A percentile compares a stretch with the other conserved stretches of the same genome.
Conservation (phyloP, 2,113 vertebrate species). For the Parotia lawesii region DNA sequence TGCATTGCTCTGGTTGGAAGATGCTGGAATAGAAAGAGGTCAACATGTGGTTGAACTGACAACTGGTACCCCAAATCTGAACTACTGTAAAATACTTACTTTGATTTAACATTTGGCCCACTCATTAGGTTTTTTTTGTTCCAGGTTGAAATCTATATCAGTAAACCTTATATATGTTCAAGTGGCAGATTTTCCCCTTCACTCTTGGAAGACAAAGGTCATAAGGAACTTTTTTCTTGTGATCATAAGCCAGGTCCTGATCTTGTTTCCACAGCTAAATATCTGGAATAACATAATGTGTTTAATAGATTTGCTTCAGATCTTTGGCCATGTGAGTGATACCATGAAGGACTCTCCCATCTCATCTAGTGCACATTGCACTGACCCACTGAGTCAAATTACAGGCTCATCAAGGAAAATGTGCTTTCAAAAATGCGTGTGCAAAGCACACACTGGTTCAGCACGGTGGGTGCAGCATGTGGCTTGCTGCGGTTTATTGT, state of each 20-base stretch:
- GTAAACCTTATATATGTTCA: constrained; percentile 3
- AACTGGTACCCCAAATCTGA: not conserved
- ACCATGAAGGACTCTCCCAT: not conserved
- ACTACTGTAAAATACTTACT: not conserved
- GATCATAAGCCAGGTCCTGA: constrained; percentile 59
- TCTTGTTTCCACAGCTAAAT: constrained; percentile 55
- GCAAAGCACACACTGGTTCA: not conserved
- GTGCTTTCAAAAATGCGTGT: not conserved
- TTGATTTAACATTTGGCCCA: not conserved
- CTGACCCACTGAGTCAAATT: constrained; percentile 20
- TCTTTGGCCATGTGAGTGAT: constrained; percentile 39
- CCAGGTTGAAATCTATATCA: constrained; percentile 22
- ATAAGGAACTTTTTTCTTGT: constrained; percentile 38
- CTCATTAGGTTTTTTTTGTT: not conserved
- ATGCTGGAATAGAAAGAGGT: not conserved
- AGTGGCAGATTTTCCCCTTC: constrained; percentile 19
- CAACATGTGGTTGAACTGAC: not conserved
- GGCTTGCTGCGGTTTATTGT: constrained; percentile 7
- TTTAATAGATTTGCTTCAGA: constrained; percentile 56
- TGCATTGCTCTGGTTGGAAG: not conserved
- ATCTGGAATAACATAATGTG: constrained; percentile 48
- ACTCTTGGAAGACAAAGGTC: constrained; percentile 51
- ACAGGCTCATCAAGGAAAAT: constrained; percentile 23
- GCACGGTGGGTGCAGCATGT: not conserved
- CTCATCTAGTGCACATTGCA: not conserved